These are phyloP conservation scores for Quadriops clusia DNA, from an alignment of 2,888 invertebrate genomes.

Conservation along the genomic window DNA sequence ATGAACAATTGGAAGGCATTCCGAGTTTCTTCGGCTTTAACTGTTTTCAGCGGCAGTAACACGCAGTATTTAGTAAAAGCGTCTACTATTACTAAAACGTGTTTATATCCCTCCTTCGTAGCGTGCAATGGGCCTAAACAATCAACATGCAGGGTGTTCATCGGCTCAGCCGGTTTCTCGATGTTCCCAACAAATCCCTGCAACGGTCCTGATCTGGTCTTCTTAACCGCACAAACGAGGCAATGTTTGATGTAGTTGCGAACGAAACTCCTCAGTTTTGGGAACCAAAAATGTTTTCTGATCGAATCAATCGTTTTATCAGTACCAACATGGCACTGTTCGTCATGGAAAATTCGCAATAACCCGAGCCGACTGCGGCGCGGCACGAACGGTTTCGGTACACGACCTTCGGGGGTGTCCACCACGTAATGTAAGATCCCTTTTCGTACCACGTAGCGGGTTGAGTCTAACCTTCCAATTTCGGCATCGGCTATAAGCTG, in stretches of 20 bases:
- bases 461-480: slow-evolving; percentile 17
- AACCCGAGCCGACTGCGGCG: too few relatives aligned
- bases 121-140: slow-evolving; percentile 9
- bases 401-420: too few relatives aligned
- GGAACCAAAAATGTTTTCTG: slow-evolving; percentile 21
- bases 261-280: slow-evolving; percentile 18
- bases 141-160: slow-evolving; percentile 14
- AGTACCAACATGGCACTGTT: slow-evolving; percentile 18
- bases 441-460: slow-evolving; percentile 18
- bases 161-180: slow-evolving; percentile 9
- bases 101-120: slow-evolving; percentile 8
- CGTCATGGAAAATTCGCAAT: slow-evolving; percentile 20
- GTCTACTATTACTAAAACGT: slow-evolving; percentile 10
- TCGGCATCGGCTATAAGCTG: slow-evolving; percentile 10
- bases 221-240: slow-evolving; percentile 20
- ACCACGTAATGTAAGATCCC: too few relatives aligned
- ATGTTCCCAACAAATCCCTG: slow-evolving; percentile 11
- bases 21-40: slow-evolving; percentile 9
- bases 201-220: slow-evolving; percentile 17
- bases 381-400: too few relatives aligned
- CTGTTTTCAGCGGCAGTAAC: slow-evolving; percentile 7
- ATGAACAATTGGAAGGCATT: slow-evolving; percentile 6
- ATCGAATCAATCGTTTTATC: slow-evolving; percentile 20
- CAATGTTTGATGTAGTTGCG: slow-evolving; percentile 21
- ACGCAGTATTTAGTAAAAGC: slow-evolving; percentile 12